phyloP scores from a whole-genome alignment of 2,888 invertebrate genomes.

The Flexamia atlantica region DNA sequence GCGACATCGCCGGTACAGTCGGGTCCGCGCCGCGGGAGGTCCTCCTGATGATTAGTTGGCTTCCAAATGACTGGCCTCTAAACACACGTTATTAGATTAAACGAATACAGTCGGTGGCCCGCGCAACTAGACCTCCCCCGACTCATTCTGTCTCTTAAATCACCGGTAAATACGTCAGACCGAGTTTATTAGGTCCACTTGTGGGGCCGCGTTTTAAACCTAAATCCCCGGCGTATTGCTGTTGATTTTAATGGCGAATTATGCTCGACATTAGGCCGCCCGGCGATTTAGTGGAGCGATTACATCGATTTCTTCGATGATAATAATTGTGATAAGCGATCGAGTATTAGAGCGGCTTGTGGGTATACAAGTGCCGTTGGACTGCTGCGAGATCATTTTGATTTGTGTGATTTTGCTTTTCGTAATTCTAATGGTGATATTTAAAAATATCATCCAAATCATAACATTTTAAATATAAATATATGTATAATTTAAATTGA shows the following conservation, averaged over 20 bases:
- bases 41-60: conserved; percentile 55
- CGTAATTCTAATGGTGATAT: no score
- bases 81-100: conserved; percentile 60
- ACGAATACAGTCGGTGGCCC: conserved; percentile 56
- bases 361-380: not conserved
- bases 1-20: conserved; percentile 56
- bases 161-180: conserved; percentile 49
- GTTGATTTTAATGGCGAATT: conserved; percentile 48
- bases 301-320: conserved; percentile 40
- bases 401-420: not conserved
- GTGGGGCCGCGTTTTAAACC: conserved; percentile 40
- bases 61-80: conserved; percentile 60
- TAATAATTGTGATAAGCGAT: conserved; percentile 34
- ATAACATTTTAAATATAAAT: no score
- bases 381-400: not conserved
- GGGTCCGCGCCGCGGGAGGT: conserved; percentile 54
- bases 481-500: no score
- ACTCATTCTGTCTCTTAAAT: conserved; percentile 52
- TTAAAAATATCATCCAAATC: no score
- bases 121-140: conserved; percentile 47
- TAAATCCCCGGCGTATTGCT: conserved; percentile 36
- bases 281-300: conserved; percentile 30
- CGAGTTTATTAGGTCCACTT: conserved; percentile 51
- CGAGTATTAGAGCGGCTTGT: not conserved
- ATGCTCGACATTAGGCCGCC: conserved; percentile 16